A percentile compares a stretch with the other conserved stretches of the same genome.
Evolutionary conservation across 2,113 vertebrate genomes (phyloP).

Genomic region (Equus przewalskii): DNA sequence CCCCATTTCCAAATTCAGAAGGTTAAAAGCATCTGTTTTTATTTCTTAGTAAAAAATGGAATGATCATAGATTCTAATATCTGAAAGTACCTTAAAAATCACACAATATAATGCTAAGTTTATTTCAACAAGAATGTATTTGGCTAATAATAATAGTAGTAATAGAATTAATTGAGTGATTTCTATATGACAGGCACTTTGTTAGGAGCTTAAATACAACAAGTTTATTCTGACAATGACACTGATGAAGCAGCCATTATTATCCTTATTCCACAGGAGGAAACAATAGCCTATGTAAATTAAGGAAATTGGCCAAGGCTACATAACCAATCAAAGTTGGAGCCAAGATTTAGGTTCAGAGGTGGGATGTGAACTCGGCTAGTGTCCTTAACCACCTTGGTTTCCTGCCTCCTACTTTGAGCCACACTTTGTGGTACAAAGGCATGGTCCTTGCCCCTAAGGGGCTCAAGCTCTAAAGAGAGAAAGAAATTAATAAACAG

Average conservation of each 20-base stretch:
- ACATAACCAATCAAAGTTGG: too few relatives aligned
- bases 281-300: neutral
- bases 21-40: neutral
- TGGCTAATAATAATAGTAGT: neutral
- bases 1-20: neutral
- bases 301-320: neutral
- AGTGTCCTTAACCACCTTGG: neutral
- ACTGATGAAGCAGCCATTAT: neutral
- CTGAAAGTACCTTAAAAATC: neutral
- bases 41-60: conserved; percentile 11
- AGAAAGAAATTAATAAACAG: neutral
- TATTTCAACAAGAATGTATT: neutral
- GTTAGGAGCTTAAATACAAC: neutral
- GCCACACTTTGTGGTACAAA: neutral
- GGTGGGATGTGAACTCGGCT: neutral
- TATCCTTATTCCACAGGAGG: neutral
- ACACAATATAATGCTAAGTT: neutral
- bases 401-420: neutral
- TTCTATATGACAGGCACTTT: neutral
- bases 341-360: neutral
- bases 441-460: neutral
- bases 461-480: neutral
- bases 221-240: neutral
- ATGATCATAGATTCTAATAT: neutral
- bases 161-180: neutral